Base-by-base conservation (phyloP, 2,797 vertebrate species). In the Enteromius anoplus region DNA sequence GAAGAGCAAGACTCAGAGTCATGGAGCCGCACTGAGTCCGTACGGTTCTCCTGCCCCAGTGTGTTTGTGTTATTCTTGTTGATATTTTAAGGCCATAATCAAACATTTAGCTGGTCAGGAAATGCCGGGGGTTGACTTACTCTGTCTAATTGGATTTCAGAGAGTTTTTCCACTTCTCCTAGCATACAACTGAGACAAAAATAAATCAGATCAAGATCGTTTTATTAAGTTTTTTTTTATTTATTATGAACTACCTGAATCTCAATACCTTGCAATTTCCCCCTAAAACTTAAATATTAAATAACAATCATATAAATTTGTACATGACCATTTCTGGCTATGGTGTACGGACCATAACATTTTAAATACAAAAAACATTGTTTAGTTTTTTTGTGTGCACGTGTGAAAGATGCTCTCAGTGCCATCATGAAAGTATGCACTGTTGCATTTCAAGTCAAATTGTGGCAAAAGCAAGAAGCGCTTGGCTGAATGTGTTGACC, bases 1-100 rank as follows among this genome's bases (percentile, higher is more conserved):
- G 89, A 89, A 87, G 83, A 91, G 78, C 89, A 91, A 90, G 88
- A 77, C 90, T 91, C 78, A 84, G 81, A 82, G 37, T 78, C 79
- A 34, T 47, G 53, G 68, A 75, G 58, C 70, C 3, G 9, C 55
- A n/a, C 21, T 29, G 37, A 77, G 73, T 68, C 65, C 26, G 26
- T 60, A 80, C 15, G 23, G 64, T 73, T 53, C 68, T 88, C 66
- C 47, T 40, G 80, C 32, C 23, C 82, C 73, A 76, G 86, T 34
- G 78, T 81, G 72, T 80, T 84, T 75, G 32, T 81, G 49, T 81
- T 72, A 29, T 83, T 78, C 77, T 85, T 81, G 75, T 87, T 82
- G 72, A 78, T 86, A 83, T 85, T 83, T 85, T 80, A 86, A 84
- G 68, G 71, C 58, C 72, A 76, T 82, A 88, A 85, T 82, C 80